Conservation (phyloP, 2,888 invertebrate genomes). For the Rambutsinella grinnellia region DNA sequence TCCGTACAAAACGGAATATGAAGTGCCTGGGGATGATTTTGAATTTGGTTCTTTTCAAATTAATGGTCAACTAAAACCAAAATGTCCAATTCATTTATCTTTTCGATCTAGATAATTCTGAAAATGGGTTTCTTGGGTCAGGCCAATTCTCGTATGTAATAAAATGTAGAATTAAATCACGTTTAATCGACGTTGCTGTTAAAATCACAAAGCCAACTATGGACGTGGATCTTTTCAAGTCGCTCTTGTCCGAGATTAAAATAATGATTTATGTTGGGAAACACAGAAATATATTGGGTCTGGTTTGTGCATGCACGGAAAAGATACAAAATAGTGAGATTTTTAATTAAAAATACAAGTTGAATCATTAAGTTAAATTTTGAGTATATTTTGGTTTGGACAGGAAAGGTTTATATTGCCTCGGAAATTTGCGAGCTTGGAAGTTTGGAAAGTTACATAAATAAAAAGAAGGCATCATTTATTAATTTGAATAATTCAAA, state of each 20-base stretch:
- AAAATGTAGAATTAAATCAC: conserved; percentile 21
- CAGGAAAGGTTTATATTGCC: conserved; percentile 44
- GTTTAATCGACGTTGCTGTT: conserved; percentile 23
- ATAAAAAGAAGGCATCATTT: conserved; percentile 21
- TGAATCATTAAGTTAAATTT: background rate
- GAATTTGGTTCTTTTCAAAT: conserved; percentile 52
- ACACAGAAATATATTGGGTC: conserved; percentile 31
- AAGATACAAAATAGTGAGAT: conserved; percentile 34
- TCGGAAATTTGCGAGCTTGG: conserved; percentile 47
- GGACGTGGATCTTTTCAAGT: conserved; percentile 45
- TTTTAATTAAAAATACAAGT: background rate
- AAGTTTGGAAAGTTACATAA: conserved; percentile 23
- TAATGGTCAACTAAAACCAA: no score
- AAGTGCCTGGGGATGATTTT: conserved; percentile 31
- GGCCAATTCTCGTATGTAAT: conserved; percentile 49
- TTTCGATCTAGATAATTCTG: conserved; percentile 25
- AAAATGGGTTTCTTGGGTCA: conserved; percentile 27
- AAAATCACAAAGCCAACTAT: conserved; percentile 43
- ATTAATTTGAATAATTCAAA: conserved; percentile 26
- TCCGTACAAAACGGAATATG: conserved; percentile 41
- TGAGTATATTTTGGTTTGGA: background rate
- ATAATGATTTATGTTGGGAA: conserved; percentile 50
- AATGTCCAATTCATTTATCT: background rate
- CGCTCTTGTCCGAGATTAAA: conserved; percentile 45
- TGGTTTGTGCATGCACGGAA: conserved; percentile 40